Evolutionary conservation across 2,888 invertebrate genomes (phyloP), one percentile per base, ranked within the genome.

Genomic region (Plagodis pulveraria): DNA sequence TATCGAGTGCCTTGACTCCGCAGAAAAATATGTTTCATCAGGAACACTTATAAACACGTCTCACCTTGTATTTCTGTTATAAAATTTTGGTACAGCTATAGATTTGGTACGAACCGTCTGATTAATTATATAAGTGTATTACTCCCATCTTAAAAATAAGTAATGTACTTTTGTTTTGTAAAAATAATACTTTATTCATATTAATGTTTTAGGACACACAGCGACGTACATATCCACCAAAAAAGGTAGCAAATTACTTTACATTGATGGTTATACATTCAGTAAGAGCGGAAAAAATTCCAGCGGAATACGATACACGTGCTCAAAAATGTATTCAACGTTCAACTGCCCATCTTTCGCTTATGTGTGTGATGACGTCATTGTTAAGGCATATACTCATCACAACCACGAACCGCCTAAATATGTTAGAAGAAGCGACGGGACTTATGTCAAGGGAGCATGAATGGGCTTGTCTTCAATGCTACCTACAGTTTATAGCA

Each of bases 311-410:
- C 45, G 61, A 9, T 61, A 56, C 42, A 45, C 49, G 7, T 61
- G 60, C 22, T 61, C 56, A 9, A 56, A 49, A 40, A 40, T 8
- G 10, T 10, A 10, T 12, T 45, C 7, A 32, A 32, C 0, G 22
- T 11, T 6, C 0, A 45, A 46, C 10, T 77, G 77, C 50, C 67
- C 62, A n/a, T 74, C 77, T 0, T 53, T 36, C 9, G 63, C 49
- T 4, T 59, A 63, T 35, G 54, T 59, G 2, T 40, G 35, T 5
- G 9, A 12, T 22, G 44, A 54, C 34, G 42, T 45, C 10, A 44
- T 63, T 10, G 36, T 43, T 2, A 63, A 56, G 36, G 41, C 36
- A 2, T 41, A 42, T 10, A 42, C 11, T 7, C 9, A 34, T 0
- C 68, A 67, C 11, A 35, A 35, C 44, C 55, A 55, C 38, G 43